Conservation (phyloP, 2,113 vertebrate species). For the Sapayoa aenigma region DNA sequence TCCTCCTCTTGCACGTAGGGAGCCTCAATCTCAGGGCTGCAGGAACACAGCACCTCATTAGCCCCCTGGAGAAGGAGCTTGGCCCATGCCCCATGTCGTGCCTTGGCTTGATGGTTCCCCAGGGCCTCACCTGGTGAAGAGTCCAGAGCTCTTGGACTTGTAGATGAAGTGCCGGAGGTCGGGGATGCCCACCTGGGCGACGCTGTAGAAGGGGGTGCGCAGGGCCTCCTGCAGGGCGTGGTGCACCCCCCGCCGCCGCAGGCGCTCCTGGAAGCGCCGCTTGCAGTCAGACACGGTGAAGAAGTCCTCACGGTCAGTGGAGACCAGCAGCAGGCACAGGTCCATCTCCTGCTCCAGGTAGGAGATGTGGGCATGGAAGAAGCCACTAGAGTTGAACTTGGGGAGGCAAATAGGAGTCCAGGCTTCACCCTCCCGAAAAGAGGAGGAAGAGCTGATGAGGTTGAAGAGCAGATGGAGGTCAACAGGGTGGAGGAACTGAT, state of each 20-base stretch:
- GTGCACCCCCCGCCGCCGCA: constrained; percentile 85
- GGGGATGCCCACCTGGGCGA: constrained; percentile 87
- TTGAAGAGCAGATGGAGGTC: constrained; percentile 97
- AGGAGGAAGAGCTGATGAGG: constrained; percentile 92
- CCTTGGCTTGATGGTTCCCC: not conserved
- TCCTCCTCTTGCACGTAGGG: constrained; percentile 85
- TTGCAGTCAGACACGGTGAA: constrained; percentile 94
- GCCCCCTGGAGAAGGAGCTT: not conserved
- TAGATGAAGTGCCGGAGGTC: constrained; percentile 97
- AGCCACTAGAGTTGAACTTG: constrained; percentile 92
- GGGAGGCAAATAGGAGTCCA: constrained; percentile 98
- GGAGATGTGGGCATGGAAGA: constrained; percentile 97
- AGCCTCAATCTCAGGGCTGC: constrained; percentile 88
- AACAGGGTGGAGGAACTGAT: constrained; percentile 94
- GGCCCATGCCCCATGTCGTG: not conserved
- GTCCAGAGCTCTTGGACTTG: constrained; percentile 96
- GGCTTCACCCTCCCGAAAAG: constrained; percentile 93
- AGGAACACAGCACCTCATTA: not conserved
- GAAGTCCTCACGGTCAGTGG: constrained; percentile 94
- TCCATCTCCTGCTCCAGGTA: constrained; percentile 88
- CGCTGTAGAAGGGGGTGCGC: constrained; percentile 83
- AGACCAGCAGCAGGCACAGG: constrained; percentile 93
- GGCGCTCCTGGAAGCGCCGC: constrained; percentile 87
- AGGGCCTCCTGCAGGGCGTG: constrained; percentile 84
- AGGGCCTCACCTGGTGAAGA: constrained; percentile 91